phyloP scores from a whole-genome alignment of 2,113 vertebrate genomes.

The Centropus bengalensis region DNA sequence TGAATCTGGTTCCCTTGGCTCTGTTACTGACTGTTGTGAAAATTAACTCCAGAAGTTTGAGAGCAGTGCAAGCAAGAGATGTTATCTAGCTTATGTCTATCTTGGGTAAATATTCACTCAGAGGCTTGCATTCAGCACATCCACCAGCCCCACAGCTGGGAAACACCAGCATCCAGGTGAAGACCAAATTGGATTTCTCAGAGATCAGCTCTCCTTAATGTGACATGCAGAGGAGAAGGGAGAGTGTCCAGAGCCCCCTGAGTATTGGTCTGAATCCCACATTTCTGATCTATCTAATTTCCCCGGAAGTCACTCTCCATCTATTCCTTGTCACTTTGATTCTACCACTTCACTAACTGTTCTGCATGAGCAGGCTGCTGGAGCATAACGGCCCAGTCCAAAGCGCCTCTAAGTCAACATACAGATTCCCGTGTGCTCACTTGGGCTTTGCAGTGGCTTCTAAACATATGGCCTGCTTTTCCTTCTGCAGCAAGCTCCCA shows the following conservation, averaged over 20 bases:
- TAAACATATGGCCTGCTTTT: neutral
- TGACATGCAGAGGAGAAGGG: neutral
- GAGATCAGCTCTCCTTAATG: neutral
- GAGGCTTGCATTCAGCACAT: neutral
- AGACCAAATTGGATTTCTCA: neutral
- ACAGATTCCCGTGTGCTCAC: neutral
- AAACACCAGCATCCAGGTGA: neutral
- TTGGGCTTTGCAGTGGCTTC: neutral
- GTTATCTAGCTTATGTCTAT: neutral
- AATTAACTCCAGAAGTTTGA: constrained; percentile 25
- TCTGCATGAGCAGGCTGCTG: neutral
- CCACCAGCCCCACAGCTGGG: neutral
- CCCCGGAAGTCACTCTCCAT: neutral
- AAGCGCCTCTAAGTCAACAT: neutral
- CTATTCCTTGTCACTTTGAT: neutral
- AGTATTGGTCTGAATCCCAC: neutral
- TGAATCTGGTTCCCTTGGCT: constrained; percentile 1
- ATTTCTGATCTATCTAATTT: neutral
- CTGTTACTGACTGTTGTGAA: neutral
- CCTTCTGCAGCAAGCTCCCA: neutral
- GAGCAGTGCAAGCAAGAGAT: neutral
- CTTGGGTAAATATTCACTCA: neutral
- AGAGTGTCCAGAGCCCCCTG: neutral
- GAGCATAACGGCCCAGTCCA: fast-evolving
- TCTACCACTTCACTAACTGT: neutral